Percentiles rank a stretch among this genome's conserved stretches.
phyloP scores from a whole-genome alignment of 1,140 invertebrate species.

The Macrosteles quadrilineatus region DNA sequence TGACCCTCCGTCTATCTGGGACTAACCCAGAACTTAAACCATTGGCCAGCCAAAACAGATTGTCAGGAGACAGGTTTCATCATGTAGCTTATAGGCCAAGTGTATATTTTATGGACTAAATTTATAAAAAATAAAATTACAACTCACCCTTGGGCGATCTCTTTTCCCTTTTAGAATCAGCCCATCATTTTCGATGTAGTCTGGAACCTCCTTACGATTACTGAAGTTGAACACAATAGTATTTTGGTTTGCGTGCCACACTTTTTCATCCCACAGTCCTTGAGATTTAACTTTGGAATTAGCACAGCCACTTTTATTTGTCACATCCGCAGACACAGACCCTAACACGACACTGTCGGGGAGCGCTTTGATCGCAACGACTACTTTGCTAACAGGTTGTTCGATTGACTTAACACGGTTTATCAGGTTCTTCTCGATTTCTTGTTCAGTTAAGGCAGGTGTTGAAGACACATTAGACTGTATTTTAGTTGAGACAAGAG shows the following conservation, averaged over 20 bases:
- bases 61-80: no score
- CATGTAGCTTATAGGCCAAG: no score
- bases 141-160: constrained; percentile 66
- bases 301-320: constrained; percentile 22
- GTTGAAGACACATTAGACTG: constrained; percentile 36
- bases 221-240: constrained; percentile 88
- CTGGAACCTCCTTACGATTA: constrained; percentile 77
- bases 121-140: no score
- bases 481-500: constrained; percentile 55
- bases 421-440: constrained; percentile 71
- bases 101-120: no score
- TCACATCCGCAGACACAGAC: constrained; percentile 28
- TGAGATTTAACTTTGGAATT: constrained; percentile 37
- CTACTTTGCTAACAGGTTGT: constrained; percentile 55
- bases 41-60: no score
- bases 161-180: constrained; percentile 66
- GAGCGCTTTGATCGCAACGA: constrained; percentile 49
- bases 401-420: constrained; percentile 66
- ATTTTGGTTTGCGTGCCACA: constrained; percentile 59
- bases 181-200: constrained; percentile 89
- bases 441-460: constrained; percentile 59
- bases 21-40: no score
- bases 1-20: no score
- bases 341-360: constrained; percentile 35
- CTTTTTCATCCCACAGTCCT: constrained; percentile 56